Conservation (phyloP, 2,113 vertebrate genomes). For the Formicarius rufipectus region DNA sequence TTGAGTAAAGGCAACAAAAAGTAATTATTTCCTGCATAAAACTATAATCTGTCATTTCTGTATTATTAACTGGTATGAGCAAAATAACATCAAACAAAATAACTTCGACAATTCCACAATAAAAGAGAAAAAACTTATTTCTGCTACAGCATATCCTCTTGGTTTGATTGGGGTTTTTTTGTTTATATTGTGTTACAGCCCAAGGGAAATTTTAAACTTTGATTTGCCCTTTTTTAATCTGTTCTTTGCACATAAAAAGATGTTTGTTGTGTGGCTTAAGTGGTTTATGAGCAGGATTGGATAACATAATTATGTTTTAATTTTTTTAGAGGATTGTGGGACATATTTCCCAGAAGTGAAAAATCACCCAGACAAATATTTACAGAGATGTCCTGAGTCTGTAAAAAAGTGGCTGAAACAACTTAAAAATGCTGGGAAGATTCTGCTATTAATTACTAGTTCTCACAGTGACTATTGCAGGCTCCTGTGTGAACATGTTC, state of each 20-base stretch:
- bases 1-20: neutral
- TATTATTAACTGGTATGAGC: neutral
- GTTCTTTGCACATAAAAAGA: constrained; percentile 10
- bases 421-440: constrained; percentile 87
- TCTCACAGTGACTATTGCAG: constrained; percentile 96
- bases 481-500: constrained; percentile 87
- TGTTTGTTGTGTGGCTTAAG: neutral
- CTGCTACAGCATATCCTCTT: neutral
- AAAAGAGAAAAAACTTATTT: neutral
- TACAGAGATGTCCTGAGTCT: constrained; percentile 86
- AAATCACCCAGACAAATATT: constrained; percentile 85
- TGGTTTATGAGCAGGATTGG: constrained; percentile 6
- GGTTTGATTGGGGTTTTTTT: neutral
- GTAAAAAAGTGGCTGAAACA: constrained; percentile 88
- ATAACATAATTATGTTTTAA: constrained; percentile 23
- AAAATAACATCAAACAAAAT: neutral
- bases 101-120: neutral
- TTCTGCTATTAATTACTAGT: constrained; percentile 91
- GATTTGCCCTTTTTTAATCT: neutral
- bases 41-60: neutral
- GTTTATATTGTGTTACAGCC: neutral
- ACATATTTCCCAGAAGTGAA: constrained; percentile 93
- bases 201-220: neutral
- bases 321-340: constrained; percentile 85
- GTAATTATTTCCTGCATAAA: neutral